phyloP scores from a whole-genome alignment of 23 tunicate species.

The Ascidia mentula region DNA sequence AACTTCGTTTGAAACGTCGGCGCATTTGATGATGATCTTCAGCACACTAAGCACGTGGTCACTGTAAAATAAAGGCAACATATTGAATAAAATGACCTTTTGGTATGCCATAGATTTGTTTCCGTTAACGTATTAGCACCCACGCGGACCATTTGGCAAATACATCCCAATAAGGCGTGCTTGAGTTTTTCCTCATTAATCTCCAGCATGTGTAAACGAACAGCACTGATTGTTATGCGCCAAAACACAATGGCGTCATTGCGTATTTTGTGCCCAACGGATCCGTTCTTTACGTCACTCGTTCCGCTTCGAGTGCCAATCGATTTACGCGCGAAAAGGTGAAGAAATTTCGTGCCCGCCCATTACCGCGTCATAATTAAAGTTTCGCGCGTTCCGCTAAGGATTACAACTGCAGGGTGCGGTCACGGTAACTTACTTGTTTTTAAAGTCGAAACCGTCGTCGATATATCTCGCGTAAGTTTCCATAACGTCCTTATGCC shows the following conservation, averaged over 20 bases:
- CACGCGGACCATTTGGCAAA: no score
- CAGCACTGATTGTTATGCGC: background rate
- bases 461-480: constrained; percentile 33
- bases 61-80: constrained; percentile 55
- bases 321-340: background rate
- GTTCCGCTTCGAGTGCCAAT: background rate
- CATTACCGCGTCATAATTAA: background rate
- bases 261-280: constrained; percentile 1
- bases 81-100: no score
- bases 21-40: constrained; percentile 90
- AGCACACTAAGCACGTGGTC: constrained; percentile 65
- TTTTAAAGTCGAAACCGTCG: constrained; percentile 72
- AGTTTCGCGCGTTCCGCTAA: background rate
- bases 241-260: background rate
- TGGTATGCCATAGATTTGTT: no score
- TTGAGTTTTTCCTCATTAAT: no score
- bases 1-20: constrained; percentile 94
- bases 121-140: no score
- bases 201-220: no score
- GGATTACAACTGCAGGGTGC: background rate
- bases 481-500: constrained; percentile 81
- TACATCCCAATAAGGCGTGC: no score
- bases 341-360: background rate
- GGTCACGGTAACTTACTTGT: constrained; percentile 40
- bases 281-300: background rate